These are phyloP conservation scores for Acrobasis suavella DNA, from an alignment of 2,888 invertebrate species.

Conservation along the genomic window DNA sequence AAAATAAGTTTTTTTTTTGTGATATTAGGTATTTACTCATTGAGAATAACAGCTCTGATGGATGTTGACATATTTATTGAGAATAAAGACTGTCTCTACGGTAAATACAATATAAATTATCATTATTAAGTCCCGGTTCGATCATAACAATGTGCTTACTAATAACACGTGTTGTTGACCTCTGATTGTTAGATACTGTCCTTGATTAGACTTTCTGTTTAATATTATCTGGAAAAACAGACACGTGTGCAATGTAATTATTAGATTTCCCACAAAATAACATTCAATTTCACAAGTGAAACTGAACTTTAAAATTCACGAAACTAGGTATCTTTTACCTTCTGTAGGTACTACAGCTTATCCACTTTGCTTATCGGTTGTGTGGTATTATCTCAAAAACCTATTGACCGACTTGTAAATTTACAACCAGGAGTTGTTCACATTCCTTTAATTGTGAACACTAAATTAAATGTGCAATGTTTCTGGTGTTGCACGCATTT, in stretches of 20 bases:
- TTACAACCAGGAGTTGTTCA: background rate
- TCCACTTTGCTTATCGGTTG: background rate
- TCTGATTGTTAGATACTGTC: constrained; percentile 47
- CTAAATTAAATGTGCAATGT: too few relatives aligned
- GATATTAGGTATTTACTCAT: constrained; percentile 30
- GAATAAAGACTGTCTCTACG: constrained; percentile 65
- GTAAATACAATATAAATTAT: constrained; percentile 48
- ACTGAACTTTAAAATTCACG: background rate
- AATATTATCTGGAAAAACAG: constrained; percentile 5
- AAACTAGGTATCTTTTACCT: background rate
- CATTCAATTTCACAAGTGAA: background rate
- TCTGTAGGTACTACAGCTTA: background rate
- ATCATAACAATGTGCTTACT: constrained; percentile 50
- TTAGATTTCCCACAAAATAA: background rate
- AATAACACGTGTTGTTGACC: constrained; percentile 52
- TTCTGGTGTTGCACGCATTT: too few relatives aligned
- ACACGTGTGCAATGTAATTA: background rate
- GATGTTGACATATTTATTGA: constrained; percentile 67
- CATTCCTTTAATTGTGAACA: background rate
- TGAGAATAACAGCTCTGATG: constrained; percentile 59
- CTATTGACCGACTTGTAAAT: background rate
- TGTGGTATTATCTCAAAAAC: background rate
- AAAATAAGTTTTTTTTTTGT: constrained; percentile 19
- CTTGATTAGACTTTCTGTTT: constrained; percentile 50
- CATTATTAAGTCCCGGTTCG: constrained; percentile 41